Conservation (phyloP, 2,888 invertebrate genomes). For the Eulithis testata region DNA sequence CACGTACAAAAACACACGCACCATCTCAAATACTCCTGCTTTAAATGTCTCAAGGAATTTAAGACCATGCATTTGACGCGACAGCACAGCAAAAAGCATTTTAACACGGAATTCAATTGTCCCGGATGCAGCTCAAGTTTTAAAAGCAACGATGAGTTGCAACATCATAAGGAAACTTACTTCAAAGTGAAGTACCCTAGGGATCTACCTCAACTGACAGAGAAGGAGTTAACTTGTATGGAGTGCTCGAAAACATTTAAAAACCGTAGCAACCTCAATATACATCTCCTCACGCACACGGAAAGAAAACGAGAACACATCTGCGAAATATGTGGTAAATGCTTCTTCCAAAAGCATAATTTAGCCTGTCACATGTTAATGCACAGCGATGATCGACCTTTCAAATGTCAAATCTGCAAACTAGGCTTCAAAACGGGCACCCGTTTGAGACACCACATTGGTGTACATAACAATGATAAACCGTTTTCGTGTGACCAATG, state of each 20-base stretch:
- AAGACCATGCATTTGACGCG: slow-evolving; percentile 43
- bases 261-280: slow-evolving; percentile 54
- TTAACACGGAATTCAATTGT: slow-evolving; percentile 53
- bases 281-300: slow-evolving; percentile 85
- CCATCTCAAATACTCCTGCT: slow-evolving; percentile 81
- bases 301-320: slow-evolving; percentile 66
- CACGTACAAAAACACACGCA: slow-evolving; percentile 86
- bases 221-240: slow-evolving; percentile 47
- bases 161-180: slow-evolving; percentile 53
- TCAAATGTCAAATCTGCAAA: slow-evolving; percentile 69
- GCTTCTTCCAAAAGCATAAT: slow-evolving; percentile 59
- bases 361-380: slow-evolving; percentile 57
- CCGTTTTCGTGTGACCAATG: slow-evolving; percentile 64
- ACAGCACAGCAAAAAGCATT: slow-evolving; percentile 52
- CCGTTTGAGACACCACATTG: slow-evolving; percentile 57
- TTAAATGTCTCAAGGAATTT: slow-evolving; percentile 60
- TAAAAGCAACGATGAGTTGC: slow-evolving; percentile 49
- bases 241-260: slow-evolving; percentile 65
- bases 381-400: slow-evolving; percentile 64
- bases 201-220: slow-evolving; percentile 38
- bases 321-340: slow-evolving; percentile 69
- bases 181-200: slow-evolving; percentile 49
- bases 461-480: slow-evolving; percentile 56
- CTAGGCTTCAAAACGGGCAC: slow-evolving; percentile 54
- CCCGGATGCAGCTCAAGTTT: slow-evolving; percentile 63